Base-by-base conservation (phyloP, 1,140 invertebrate genomes). In the Meloidogyne hapla region DNA sequence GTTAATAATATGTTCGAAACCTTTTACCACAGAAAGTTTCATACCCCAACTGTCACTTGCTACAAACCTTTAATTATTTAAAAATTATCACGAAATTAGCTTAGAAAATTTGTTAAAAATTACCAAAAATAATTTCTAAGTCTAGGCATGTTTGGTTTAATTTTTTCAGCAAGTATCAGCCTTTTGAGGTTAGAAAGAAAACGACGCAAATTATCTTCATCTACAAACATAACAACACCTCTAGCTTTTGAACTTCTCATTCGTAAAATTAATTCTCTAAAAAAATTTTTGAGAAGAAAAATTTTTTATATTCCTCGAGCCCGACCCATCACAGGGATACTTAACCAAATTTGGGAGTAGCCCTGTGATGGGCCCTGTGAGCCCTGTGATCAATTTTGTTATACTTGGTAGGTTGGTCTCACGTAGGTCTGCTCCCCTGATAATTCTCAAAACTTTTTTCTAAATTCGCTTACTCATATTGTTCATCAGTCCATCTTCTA, bases 161-260 rank as follows among this genome's bases (percentile, higher is more conserved):
- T 45, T 12, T 64, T 64, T 45, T 73, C 70, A n/a, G 56, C 56
- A 38, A 61, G 23, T 40, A 86, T 84, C 48, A 85, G 25, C 13
- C 69, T 12, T 48, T 87, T 81, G 13, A 86, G 74, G 15, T 71
- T 83, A 15, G 72, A 77, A 9, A 83, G 83, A 81, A 88, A 91
- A 88, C 90, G 89, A 70, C 91, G 90, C 80, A 88, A 48, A 85
- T 92, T 92, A 84, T 93, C 92, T 86, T 92, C 92, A 85, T 92
- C 91, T 23, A 92, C 91, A 87, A 93, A 93, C 86, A 92, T 90
- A 12, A 93, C 90, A 10, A 93, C 91, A 12, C 90, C 91, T 42
- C 91, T 88, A n/a, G 91, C 91, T 72, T 91, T 91, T 2, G 89
- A 84, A 38, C 83, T 86, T 9, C 92, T 87, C 56, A 91, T 88